Evolutionary conservation across 2,888 invertebrate genomes (phyloP), one percentile per base, ranked within the genome.

Genomic region (Phalangium opilio): DNA sequence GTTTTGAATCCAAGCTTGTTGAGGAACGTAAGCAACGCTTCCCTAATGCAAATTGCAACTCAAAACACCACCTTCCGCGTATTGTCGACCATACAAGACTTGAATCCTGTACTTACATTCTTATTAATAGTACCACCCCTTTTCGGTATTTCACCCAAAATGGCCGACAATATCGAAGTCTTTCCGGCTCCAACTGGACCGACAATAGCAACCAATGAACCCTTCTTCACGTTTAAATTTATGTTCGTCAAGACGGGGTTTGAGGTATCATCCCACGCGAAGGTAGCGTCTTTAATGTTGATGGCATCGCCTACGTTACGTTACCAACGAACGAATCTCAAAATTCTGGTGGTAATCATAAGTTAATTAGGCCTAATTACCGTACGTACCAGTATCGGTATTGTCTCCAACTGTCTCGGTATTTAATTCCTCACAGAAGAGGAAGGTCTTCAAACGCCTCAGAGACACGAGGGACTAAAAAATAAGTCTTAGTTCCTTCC

Each of bases 1-100:
- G 69, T 96, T 96, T 68, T 95, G 95, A 48, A 96, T 95, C 96
- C 96, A 96, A 1, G 95, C 90, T 68, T 90, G 89, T 62, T 93
- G 91, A 0, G 91, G 78, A 1, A 90, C 89, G 66, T 89, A 91
- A 0, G 90, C 89, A 15, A 76, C 64, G 2, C 68, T 62, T n/a
- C 78, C 76, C 69, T 73, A 59, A 27, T 33, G 4, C 43, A 44
- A 44, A 38, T 27, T 27, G 8, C 8, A 27, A 27, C 8, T 27
- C 4, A 27, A 27, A 27, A 8, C 27, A 27, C 27, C 27, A 7
- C 5, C 27, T n/a, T n/a, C n/a, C n/a, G n/a, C n/a, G n/a, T 27
- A 27, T 27, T 27, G 8, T 7, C 27, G 4, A 27, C 27, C 27
- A 27, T 27, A 27, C 27, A 27, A 27, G 8, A 27, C 8, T 27